Evolutionary conservation across 2,113 vertebrate species (phyloP), one percentile per base, ranked within the genome.

Genomic region (Pithys albifrons): DNA sequence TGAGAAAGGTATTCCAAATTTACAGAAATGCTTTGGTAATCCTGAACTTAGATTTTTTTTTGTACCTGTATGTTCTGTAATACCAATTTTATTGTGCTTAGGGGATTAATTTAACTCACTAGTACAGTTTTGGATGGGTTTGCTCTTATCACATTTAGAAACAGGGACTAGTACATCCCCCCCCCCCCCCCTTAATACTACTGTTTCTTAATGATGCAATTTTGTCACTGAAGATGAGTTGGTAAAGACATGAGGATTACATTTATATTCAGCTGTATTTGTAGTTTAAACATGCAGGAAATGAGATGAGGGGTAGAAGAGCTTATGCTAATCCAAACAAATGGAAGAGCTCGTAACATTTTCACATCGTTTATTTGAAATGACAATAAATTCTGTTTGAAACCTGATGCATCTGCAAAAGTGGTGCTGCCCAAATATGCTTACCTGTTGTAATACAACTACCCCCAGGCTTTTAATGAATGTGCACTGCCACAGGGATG

Each of bases 241-340:
- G 70, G 78, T 95, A 95, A 88, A 89, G 88, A 92, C 85, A 77
- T 12, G 74, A 83, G 93, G 93, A 95, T 95, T 97, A 96, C 86
- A 89, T 74, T 91, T 86, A 92, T 91, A 95, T 94, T 92, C 94
- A 89, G 73, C 77, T 87, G 67, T 77, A 85, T 84, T 94, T 94
- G 92, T 89, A 94, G 83, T 81, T 92, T 86, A 96, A 93, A 94
- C 67, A 93, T 67, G 83, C 1, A 1, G 91, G 80, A 97, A 97
- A 97, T 87, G 83, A 97, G 90, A 93, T 87, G 88, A 89, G 64
- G 69, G n/a, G 57, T 94, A 82, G 72, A 95, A 93, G 81, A 92
- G 88, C 59, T 94, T 96, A 95, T 95, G 84, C n/a, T 96, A 95
- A 95, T 91, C 90, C 82, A 82, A 65, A 92, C 83, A 91, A 95